Evolutionary conservation across 1,140 invertebrate genomes (phyloP), one percentile per base, ranked within the genome.

Genomic region (Wasmannia auropunctata): DNA sequence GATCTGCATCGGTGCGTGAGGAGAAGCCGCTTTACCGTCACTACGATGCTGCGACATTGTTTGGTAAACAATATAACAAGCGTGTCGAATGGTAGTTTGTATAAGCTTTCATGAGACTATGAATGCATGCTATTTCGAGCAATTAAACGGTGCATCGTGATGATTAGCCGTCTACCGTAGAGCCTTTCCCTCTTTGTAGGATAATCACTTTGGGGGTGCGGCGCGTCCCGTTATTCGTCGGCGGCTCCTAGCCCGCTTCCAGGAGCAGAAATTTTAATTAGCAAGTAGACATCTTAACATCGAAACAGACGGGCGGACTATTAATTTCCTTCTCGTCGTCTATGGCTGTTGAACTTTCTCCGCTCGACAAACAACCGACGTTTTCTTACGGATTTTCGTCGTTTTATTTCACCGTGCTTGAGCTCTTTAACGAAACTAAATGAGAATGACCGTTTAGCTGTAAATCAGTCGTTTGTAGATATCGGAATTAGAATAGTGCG

Each of bases 201-300:
- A 86, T 89, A 90, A 89, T 89, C 85, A 62, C 79, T 90, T 90
- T 85, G 67, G 46, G n/a, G 81, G 79, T 28, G 46, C 31, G 31
- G 51, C 37, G 31, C 49, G 14, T 51, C 16, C 46, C 8, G 67
- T 84, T 91, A 87, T 86, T 87, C 58, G 49, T 49, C 58, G 63
- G 43, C 40, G 80, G 49, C 76, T 76, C 16, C 31, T 49, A 74
- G 60, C 72, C 28, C 58, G 81, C 76, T 65, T 86, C 72, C 56
- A 58, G 22, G 88, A 84, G 79, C 63, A 88, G 85, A 85, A 87
- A 89, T 90, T 90, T 89, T 90, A 90, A 90, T 90, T 90, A 90
- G 88, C 72, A 85, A 74, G 72, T 90, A 87, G 77, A 89, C 88
- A 74, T 89, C 87, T 90, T 90, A 87, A 87, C 58, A 79, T 89